A percentile compares a stretch with the other conserved stretches of the same genome.
Evolutionary conservation across 2,888 invertebrate species (phyloP).

Genomic region (Isoperla grammatica): DNA sequence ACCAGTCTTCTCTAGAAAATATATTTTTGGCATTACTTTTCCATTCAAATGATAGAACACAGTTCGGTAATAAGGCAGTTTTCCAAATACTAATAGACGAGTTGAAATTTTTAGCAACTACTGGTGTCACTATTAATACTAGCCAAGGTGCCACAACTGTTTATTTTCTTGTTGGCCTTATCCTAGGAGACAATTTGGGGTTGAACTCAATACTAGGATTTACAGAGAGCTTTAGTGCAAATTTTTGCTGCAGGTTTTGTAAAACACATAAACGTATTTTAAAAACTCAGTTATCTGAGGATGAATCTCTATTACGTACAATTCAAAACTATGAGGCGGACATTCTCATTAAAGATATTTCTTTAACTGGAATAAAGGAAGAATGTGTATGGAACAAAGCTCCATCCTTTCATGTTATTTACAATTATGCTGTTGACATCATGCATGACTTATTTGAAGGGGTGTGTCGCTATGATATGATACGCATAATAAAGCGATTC

Average conservation of each 20-base stretch:
- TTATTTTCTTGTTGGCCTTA: conserved; percentile 26
- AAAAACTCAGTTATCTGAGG: conserved; percentile 25
- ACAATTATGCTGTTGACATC: conserved; percentile 31
- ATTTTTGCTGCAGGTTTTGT: conserved; percentile 31
- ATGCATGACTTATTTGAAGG: conserved; percentile 36
- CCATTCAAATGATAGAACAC: conserved; percentile 6
- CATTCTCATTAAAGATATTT: conserved; percentile 21
- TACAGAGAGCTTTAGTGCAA: conserved; percentile 27
- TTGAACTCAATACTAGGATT: conserved; percentile 29
- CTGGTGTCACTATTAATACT: conserved; percentile 23
- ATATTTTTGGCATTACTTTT: conserved; percentile 12
- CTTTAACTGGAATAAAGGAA: conserved; percentile 29
- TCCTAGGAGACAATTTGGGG: conserved; percentile 30
- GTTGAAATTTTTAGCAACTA: conserved; percentile 23
- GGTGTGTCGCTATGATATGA: conserved; percentile 32
- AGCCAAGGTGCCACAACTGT: conserved; percentile 19
- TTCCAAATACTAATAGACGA: conserved; percentile 29
- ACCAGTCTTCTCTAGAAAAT: conserved; percentile 22
- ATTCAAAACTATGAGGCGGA: not conserved
- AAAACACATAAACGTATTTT: conserved; percentile 27
- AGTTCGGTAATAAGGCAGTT: conserved; percentile 22
- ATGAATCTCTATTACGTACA: conserved; percentile 20
- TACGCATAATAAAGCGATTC: conserved; percentile 28
- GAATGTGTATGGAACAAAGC: conserved; percentile 26
- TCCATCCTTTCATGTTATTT: conserved; percentile 29